Conservation (phyloP, 2,113 vertebrate genomes). For the Caretta caretta region DNA sequence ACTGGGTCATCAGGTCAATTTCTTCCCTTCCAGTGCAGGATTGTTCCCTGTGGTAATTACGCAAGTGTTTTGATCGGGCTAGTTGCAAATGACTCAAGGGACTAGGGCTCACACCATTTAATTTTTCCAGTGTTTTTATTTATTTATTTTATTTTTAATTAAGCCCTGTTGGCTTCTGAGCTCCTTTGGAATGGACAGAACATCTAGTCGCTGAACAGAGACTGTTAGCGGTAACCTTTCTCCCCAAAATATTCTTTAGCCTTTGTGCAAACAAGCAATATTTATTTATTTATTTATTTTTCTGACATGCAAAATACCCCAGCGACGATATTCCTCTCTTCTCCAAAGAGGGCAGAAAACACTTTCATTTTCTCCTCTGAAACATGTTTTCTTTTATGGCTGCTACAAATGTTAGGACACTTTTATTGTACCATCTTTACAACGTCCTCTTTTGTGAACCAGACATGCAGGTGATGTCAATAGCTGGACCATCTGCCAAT, state of each 20-base stretch:
- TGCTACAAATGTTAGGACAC: neutral
- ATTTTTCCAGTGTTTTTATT: too few relatives aligned
- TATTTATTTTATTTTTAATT: neutral
- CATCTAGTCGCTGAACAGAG: neutral
- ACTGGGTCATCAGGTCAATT: neutral
- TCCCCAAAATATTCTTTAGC: neutral
- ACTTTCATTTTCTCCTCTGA: neutral
- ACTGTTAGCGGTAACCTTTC: neutral
- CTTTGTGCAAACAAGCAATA: neutral
- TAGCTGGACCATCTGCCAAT: neutral
- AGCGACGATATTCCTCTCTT: neutral
- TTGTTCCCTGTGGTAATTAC: neutral
- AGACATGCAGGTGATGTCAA: neutral
- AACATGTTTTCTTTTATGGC: fast-evolving
- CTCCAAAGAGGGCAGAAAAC: neutral
- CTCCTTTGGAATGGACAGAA: fast-evolving
- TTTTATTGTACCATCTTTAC: neutral
- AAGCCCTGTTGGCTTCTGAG: fast-evolving
- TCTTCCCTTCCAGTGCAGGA: neutral
- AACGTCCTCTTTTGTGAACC: neutral
- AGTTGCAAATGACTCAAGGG: neutral
- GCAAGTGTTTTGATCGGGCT: neutral
- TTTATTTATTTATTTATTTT: neutral
- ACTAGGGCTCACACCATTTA: neutral
- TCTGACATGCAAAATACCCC: fast-evolving